Percentiles rank a stretch among this genome's conserved stretches.
Conservation (phyloP, 2,888 invertebrate species). For the Argyra leucocephala region DNA sequence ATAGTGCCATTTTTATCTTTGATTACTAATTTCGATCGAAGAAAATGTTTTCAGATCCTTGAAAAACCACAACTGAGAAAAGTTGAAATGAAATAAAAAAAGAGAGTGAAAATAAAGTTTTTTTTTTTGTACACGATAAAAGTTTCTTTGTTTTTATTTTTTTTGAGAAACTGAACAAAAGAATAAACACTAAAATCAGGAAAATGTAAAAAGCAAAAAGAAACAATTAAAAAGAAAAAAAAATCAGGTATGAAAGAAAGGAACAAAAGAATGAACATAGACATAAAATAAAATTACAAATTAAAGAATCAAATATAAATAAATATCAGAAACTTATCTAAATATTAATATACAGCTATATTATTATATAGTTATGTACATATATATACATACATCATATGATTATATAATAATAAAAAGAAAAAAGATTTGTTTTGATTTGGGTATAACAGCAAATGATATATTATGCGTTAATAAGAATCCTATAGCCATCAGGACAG, state of each 20-base stretch:
- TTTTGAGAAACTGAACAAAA: not conserved
- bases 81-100: not conserved
- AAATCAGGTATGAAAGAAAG: not conserved
- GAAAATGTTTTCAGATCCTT: not conserved
- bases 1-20: not conserved
- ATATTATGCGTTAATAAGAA: slow-evolving; percentile 6
- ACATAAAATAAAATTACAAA: not conserved
- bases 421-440: not conserved
- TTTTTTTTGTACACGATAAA: not conserved
- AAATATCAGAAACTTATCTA: not conserved
- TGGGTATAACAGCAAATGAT: not conserved
- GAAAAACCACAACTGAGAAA: not conserved
- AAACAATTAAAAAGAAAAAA: not conserved
- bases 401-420: not conserved
- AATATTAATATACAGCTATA: too few relatives aligned
- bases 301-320: slow-evolving; percentile 6
- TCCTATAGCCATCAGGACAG: not conserved
- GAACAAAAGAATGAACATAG: not conserved
- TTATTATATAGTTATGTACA: too few relatives aligned
- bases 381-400: too few relatives aligned
- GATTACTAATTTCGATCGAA: not conserved
- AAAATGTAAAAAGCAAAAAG: too few relatives aligned
- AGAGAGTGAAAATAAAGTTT: not conserved
- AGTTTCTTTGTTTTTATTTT: not conserved
- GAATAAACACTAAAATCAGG: not conserved